Evolutionary conservation across 2,797 vertebrate species (phyloP), one percentile per base, ranked within the genome.

Genomic region (Sebastiscus albofasciatus): DNA sequence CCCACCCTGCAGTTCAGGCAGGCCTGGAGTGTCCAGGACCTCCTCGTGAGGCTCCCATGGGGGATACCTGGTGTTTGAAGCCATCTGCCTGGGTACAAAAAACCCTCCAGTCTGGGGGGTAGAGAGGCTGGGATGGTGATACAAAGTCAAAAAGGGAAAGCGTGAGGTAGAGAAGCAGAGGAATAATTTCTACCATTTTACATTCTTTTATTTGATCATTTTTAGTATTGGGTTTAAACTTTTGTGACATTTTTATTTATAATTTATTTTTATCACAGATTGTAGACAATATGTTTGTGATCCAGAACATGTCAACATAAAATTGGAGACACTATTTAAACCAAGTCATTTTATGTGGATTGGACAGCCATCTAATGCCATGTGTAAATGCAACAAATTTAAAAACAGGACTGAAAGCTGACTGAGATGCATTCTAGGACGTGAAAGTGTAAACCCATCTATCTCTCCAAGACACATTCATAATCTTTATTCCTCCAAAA

Each of bases 41-140:
- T 90, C 92, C 90, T 88, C 66, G 13, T 88, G 91, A 84, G 83
- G 77, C 83, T 82, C 90, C 87, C 82, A 5, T n/a, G 86, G 83
- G 90, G 67, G 72, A 77, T 83, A 89, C 89, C 86, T 84, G 84
- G 34, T 77, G 80, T 93, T 90, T 92, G 90, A 90, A 93, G 91
- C 92, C 90, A 92, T 93, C 90, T 91, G 90, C 60, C 77, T 78
- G 34, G 56, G 54, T 75, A 83, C 49, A 29, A 72, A 39, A 79
- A 60, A 61, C n/a, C 5, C 56, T 73, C 62, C 72, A 65, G 39
- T 81, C 42, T 67, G 46, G 62, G 67, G 49, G 61, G 49, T 33
- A 59, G 69, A 66, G 75, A 67, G 27, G 29, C 39, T 54, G 64
- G 24, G 62, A 10, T 60, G 73, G 59, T 68, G 75, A 79, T 60